These are phyloP conservation scores for Diloba caeruleocephala DNA, from an alignment of 2,888 invertebrate species.

Conservation along the genomic window DNA sequence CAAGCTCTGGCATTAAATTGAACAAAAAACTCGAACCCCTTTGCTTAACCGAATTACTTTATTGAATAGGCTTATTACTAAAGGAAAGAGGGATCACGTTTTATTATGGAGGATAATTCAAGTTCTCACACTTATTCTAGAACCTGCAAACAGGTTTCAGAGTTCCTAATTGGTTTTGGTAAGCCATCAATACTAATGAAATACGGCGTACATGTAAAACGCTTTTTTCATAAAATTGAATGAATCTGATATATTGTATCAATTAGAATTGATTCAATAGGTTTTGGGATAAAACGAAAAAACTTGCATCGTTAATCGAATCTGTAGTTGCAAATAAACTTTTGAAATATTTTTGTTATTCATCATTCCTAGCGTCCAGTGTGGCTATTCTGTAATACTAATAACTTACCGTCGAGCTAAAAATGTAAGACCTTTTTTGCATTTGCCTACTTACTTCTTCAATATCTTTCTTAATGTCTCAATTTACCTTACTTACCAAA, in stretches of 20 bases:
- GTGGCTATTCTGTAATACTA: too few species aligned
- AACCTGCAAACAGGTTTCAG: conserved; percentile 54
- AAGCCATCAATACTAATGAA: conserved; percentile 55
- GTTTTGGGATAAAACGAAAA: conserved; percentile 33
- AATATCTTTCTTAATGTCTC: too few species aligned
- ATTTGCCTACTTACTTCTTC: too few species aligned
- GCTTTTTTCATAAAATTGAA: conserved; percentile 30
- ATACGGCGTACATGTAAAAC: conserved; percentile 35
- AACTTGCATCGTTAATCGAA: conserved; percentile 31
- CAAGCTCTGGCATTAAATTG: conserved; percentile 44
- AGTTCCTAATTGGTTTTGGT: conserved; percentile 56
- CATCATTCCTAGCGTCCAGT: conserved; percentile 1
- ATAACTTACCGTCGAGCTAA: too few species aligned
- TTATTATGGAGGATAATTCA: conserved; percentile 50
- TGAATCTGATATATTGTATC: conserved; percentile 37
- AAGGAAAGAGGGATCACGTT: conserved; percentile 51
- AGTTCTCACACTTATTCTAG: conserved; percentile 66
- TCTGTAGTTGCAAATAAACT: conserved; percentile 26
- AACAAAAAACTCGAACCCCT: conserved; percentile 59
- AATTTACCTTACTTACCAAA: too few species aligned
- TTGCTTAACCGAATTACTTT: conserved; percentile 63
- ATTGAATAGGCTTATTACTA: conserved; percentile 76
- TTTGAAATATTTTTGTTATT: conserved; percentile 13
- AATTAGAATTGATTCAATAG: conserved; percentile 47
- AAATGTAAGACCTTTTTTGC: too few species aligned